Evolutionary conservation across 1,140 invertebrate genomes (phyloP).

Genomic region (Tachypleus tridentatus): DNA sequence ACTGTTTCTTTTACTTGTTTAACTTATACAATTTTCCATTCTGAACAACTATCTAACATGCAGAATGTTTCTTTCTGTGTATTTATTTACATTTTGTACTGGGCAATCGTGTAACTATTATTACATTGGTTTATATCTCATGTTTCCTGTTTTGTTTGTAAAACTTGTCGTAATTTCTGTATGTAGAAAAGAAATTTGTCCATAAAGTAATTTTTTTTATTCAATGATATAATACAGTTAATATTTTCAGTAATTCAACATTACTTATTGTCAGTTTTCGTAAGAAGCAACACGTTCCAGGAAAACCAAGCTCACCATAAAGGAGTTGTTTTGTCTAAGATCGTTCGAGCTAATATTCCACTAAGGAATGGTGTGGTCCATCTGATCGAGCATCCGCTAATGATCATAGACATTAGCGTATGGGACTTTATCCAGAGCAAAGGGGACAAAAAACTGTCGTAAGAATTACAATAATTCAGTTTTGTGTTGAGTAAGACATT

Average conservation of each 20-base stretch:
- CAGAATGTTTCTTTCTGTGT: too few species aligned
- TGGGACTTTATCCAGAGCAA: slow-evolving; percentile 56
- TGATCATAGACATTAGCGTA: slow-evolving; percentile 74
- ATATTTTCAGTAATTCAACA: slow-evolving; percentile 7
- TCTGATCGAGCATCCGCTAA: slow-evolving; percentile 74
- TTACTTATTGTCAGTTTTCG: slow-evolving; percentile 38
- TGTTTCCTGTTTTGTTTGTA: too few species aligned
- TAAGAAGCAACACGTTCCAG: slow-evolving; percentile 69
- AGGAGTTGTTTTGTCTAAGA: slow-evolving; percentile 71
- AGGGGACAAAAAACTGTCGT: not conserved
- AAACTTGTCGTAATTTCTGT: slow-evolving; percentile 55
- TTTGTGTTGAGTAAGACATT: not conserved
- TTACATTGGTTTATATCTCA: too few species aligned
- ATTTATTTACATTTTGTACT: too few species aligned
- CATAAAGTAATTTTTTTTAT: slow-evolving; percentile 28
- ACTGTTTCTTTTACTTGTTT: too few species aligned
- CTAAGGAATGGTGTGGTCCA: slow-evolving; percentile 85
- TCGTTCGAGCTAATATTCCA: slow-evolving; percentile 81
- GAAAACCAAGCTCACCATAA: slow-evolving; percentile 57
- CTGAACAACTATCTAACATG: too few species aligned
- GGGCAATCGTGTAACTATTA: too few species aligned
- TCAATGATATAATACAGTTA: slow-evolving; percentile 22
- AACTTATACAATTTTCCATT: too few species aligned
- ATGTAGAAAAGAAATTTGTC: slow-evolving; percentile 57
- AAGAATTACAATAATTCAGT: not conserved